Conservation (phyloP, 2,888 invertebrate genomes). For the Sisyra terminalis region DNA sequence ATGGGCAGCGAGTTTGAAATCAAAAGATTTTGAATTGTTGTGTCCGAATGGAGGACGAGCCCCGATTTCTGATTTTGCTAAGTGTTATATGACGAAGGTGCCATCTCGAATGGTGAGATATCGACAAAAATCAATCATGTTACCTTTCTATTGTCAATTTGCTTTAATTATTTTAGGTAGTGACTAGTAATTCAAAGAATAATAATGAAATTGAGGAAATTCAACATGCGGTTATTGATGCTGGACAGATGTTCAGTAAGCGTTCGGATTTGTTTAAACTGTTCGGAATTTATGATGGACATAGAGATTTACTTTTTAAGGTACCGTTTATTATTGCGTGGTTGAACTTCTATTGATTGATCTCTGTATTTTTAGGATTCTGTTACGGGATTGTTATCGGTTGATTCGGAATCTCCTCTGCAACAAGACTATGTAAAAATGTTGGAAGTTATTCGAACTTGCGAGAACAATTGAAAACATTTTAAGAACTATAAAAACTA, state of each 20-base stretch:
- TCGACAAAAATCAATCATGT: not conserved
- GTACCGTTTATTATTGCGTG: too few relatives aligned
- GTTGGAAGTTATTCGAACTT: conserved; percentile 2
- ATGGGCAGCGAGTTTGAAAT: conserved; percentile 29
- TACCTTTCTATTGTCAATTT: not conserved
- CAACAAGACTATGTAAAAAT: conserved; percentile 17
- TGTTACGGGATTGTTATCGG: conserved; percentile 25
- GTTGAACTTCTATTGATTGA: conserved; percentile 1
- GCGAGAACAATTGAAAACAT: not conserved
- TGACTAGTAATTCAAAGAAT: conserved; percentile 24
- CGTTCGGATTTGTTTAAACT: conserved; percentile 44
- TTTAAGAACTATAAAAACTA: too few relatives aligned
- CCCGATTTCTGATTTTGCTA: conserved; percentile 31
- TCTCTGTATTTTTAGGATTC: conserved; percentile 22
- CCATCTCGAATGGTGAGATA: conserved; percentile 35
- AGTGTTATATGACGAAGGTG: conserved; percentile 43
- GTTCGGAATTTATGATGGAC: conserved; percentile 40
- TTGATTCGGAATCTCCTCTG: conserved; percentile 19
- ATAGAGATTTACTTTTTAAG: conserved; percentile 33
- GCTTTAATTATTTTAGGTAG: conserved; percentile 18
- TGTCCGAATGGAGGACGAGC: conserved; percentile 44
- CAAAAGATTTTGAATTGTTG: conserved; percentile 39
- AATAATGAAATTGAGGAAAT: conserved; percentile 33
- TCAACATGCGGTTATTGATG: conserved; percentile 40
- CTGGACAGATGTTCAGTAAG: conserved; percentile 35